Evolutionary conservation across 2,888 invertebrate genomes (phyloP).

Genomic region (Hemithea aestivaria): DNA sequence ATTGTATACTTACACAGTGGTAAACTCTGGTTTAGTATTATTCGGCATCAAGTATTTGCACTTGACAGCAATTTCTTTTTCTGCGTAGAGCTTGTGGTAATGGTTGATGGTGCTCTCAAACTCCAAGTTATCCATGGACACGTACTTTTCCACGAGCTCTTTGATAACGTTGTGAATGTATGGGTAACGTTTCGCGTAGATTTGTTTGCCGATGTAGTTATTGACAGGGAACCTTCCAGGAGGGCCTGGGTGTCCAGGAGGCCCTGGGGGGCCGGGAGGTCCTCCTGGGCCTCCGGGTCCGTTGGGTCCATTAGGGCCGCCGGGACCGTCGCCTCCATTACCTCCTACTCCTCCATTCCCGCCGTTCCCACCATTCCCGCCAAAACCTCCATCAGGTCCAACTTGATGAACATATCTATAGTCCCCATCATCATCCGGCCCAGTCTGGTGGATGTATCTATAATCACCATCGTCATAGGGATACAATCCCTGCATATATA

Average conservation of each 20-base stretch:
- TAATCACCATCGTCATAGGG: slow-evolving; percentile 68
- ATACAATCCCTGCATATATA: slow-evolving; percentile 55
- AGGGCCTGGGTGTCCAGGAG: slow-evolving; percentile 28
- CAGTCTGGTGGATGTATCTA: slow-evolving; percentile 66
- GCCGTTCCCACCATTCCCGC: slow-evolving; percentile 36
- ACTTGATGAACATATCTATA: slow-evolving; percentile 70
- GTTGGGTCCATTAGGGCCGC: slow-evolving; percentile 14
- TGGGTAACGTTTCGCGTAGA: slow-evolving; percentile 60
- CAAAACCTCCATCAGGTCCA: slow-evolving; percentile 43
- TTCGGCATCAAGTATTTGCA: slow-evolving; percentile 54
- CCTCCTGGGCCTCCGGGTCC: slow-evolving; percentile 24
- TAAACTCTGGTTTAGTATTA: slow-evolving; percentile 42
- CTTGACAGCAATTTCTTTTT: slow-evolving; percentile 56
- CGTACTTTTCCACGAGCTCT: slow-evolving; percentile 52
- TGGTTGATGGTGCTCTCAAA: slow-evolving; percentile 44
- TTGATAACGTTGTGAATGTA: slow-evolving; percentile 59
- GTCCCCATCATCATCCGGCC: slow-evolving; percentile 57
- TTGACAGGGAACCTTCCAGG: slow-evolving; percentile 29
- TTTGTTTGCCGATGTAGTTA: slow-evolving; percentile 53
- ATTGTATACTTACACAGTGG: slow-evolving; percentile 63
- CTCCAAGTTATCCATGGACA: slow-evolving; percentile 48
- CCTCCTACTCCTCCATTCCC: slow-evolving; percentile 25
- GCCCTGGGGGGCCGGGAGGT: slow-evolving; percentile 31
- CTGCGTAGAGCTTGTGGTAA: slow-evolving; percentile 47
- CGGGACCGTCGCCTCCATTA: slow-evolving; percentile 31